A percentile compares a stretch with the other conserved stretches of the same genome.
Conservation (phyloP, 1,140 invertebrate species). For the Nomia melanderi region DNA sequence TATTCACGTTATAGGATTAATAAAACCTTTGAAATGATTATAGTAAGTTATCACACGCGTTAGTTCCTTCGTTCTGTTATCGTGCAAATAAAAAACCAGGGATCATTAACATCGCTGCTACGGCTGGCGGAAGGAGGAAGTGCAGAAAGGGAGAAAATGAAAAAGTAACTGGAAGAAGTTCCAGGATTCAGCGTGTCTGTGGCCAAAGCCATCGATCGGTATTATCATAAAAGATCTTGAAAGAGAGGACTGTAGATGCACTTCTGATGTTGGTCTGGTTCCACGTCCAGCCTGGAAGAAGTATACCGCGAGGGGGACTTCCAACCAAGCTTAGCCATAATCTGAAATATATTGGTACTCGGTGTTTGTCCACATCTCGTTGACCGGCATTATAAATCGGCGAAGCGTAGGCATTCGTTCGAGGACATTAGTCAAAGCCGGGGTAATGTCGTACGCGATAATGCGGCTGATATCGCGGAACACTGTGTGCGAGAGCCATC, state of each 20-base stretch:
- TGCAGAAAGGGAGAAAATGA: background rate
- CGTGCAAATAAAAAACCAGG: no score
- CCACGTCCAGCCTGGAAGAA: constrained; percentile 47
- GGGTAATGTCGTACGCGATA: constrained; percentile 79
- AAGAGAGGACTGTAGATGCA: constrained; percentile 65
- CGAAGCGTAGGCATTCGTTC: constrained; percentile 80
- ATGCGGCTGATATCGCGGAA: constrained; percentile 77
- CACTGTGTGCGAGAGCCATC: constrained; percentile 60
- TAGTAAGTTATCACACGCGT: no score
- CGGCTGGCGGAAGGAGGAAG: no score
- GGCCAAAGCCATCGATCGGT: constrained; percentile 63
- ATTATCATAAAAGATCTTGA: constrained; percentile 70
- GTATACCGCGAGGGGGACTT: constrained; percentile 29
- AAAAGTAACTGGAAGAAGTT: background rate
- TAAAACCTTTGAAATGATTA: no score
- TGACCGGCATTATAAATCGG: constrained; percentile 80
- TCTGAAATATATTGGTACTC: constrained; percentile 81
- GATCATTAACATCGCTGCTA: no score
- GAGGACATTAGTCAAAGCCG: constrained; percentile 80
- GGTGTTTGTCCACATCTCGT: constrained; percentile 80
- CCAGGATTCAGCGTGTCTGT: constrained; percentile 31
- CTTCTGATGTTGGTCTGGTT: constrained; percentile 75
- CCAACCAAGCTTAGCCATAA: constrained; percentile 74
- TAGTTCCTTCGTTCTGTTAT: no score
- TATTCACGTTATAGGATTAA: no score